Conservation (phyloP, 2,113 vertebrate genomes). For the Equus quagga region DNA sequence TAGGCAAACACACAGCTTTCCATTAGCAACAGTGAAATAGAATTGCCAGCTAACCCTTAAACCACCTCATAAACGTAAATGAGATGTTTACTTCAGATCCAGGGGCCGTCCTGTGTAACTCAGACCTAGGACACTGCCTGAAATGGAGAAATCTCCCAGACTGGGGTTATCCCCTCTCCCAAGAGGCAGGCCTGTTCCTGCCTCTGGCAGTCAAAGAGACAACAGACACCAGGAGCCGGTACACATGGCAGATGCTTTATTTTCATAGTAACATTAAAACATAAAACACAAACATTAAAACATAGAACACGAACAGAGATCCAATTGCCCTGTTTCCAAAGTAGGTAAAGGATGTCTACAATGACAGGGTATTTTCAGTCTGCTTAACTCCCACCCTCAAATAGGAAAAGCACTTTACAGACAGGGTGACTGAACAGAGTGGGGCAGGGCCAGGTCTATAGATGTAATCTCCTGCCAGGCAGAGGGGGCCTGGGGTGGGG, state of each 20-base stretch:
- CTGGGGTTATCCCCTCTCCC: neutral
- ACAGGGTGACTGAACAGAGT: neutral
- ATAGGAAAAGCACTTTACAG: constrained; percentile 29
- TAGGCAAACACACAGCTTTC: neutral
- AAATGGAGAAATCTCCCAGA: neutral
- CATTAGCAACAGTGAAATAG: neutral
- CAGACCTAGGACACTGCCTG: neutral
- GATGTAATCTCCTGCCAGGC: neutral
- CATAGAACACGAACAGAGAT: constrained; percentile 33
- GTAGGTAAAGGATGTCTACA: neutral
- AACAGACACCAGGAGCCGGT: constrained; percentile 7
- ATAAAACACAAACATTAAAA: constrained; percentile 76
- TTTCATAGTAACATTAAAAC: constrained; percentile 80
- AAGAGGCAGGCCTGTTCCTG: neutral
- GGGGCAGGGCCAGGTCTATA: neutral
- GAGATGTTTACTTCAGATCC: neutral
- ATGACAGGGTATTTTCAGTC: neutral
- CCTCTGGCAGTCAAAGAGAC: neutral
- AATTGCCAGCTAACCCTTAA: neutral
- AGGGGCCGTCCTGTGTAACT: neutral
- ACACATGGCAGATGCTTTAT: constrained; percentile 81
- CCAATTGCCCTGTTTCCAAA: constrained; percentile 46
- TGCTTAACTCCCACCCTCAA: constrained; percentile 4
- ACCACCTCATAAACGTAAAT: neutral
- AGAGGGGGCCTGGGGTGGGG: neutral